A percentile compares a stretch with the other conserved stretches of the same genome.
Evolutionary conservation across 2,113 vertebrate genomes (phyloP).

Genomic region (Anoplopoma fimbria): DNA sequence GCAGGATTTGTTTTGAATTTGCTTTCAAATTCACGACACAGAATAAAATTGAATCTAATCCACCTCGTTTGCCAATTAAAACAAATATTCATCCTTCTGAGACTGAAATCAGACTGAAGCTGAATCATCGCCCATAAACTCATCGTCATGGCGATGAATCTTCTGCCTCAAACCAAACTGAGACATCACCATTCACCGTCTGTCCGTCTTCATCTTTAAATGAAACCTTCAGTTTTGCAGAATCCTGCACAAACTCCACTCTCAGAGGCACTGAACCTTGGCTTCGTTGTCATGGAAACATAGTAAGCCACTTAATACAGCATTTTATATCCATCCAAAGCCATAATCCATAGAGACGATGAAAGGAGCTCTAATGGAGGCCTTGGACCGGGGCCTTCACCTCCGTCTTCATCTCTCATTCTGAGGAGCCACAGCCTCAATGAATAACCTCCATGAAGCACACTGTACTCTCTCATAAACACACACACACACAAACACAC

Average conservation of each 20-base stretch:
- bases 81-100: background rate
- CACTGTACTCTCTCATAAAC: background rate
- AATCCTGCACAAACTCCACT: background rate
- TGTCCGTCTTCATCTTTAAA: background rate
- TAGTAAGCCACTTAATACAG: background rate
- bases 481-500: background rate
- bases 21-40: too few relatives aligned
- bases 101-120: background rate
- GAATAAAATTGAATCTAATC: too few relatives aligned
- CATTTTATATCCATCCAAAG: background rate
- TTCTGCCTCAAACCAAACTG: background rate
- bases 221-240: background rate
- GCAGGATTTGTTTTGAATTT: too few relatives aligned
- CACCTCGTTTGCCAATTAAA: too few relatives aligned
- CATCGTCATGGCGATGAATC: background rate
- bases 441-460: background rate
- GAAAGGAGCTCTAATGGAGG: background rate
- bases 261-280: background rate
- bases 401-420: background rate
- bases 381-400: background rate
- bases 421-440: background rate
- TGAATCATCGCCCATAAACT: too few relatives aligned
- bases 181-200: slow-evolving; percentile 11
- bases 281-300: slow-evolving; percentile 18
- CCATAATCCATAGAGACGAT: background rate